These are phyloP conservation scores for Jacana jacana DNA, from an alignment of 2,113 vertebrate genomes.

Conservation along the genomic window DNA sequence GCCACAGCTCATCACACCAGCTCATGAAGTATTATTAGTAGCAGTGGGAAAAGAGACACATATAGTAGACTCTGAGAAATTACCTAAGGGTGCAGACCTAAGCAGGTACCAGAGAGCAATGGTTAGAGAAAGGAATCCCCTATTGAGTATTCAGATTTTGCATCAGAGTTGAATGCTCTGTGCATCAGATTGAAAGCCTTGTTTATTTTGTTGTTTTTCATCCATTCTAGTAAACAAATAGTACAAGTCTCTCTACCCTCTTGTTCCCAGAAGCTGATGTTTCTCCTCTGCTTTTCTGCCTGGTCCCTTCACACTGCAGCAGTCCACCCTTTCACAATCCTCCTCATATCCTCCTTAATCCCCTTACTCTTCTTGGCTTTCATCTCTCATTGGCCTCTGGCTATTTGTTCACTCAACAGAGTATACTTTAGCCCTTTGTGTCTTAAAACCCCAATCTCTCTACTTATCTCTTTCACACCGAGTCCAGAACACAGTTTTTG, in stretches of 20 bases:
- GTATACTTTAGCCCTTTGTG: background rate
- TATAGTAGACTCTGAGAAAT: background rate
- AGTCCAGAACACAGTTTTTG: background rate
- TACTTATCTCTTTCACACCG: background rate
- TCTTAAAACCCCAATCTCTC: background rate
- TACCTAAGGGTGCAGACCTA: background rate
- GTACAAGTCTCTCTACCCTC: background rate
- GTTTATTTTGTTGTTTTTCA: background rate
- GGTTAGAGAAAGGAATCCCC: background rate
- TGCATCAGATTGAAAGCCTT: too few species aligned
- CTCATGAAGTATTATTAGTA: fast-evolving
- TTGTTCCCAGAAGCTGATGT: background rate
- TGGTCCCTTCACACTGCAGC: background rate
- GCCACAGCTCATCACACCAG: background rate
- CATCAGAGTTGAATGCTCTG: background rate
- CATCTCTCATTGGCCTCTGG: background rate
- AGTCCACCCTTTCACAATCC: background rate
- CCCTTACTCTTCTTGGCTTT: background rate
- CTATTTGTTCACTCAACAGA: background rate
- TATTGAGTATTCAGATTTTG: background rate
- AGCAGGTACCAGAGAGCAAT: background rate
- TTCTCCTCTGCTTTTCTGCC: background rate
- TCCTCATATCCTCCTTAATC: background rate
- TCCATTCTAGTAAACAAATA: background rate
- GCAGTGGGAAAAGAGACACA: background rate